Evolutionary conservation across 2,797 vertebrate genomes (phyloP).

Genomic region (Clarias laeviceps): DNA sequence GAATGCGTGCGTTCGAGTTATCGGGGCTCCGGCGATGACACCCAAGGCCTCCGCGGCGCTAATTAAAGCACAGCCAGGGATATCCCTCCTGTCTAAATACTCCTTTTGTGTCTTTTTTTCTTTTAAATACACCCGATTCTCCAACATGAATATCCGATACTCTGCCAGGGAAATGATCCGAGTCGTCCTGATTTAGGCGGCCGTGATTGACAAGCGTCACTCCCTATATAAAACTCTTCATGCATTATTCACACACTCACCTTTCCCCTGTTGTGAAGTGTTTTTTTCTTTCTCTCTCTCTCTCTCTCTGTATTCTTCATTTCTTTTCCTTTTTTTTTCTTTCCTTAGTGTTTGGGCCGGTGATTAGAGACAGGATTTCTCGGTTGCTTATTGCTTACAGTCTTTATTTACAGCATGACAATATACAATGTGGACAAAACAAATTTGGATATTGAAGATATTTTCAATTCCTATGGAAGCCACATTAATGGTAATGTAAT

Average conservation of each 20-base stretch:
- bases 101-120: slow-evolving; percentile 51
- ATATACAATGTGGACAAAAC: too few relatives aligned
- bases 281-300: background rate
- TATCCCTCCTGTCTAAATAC: slow-evolving; percentile 60
- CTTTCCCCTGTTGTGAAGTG: slow-evolving; percentile 59
- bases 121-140: slow-evolving; percentile 41
- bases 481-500: background rate
- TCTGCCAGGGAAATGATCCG: slow-evolving; percentile 65
- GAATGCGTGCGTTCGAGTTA: slow-evolving; percentile 71
- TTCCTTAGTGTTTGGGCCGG: slow-evolving; percentile 19
- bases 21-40: slow-evolving; percentile 46
- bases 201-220: slow-evolving; percentile 71
- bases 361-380: slow-evolving; percentile 40
- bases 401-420: background rate
- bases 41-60: slow-evolving; percentile 62
- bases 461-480: background rate
- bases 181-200: slow-evolving; percentile 65
- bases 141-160: slow-evolving; percentile 67
- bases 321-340: background rate
- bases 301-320: background rate
- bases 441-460: background rate
- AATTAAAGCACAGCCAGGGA: slow-evolving; percentile 73
- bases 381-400: slow-evolving; percentile 32
- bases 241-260: slow-evolving; percentile 63
- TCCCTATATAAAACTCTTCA: slow-evolving; percentile 65